phyloP scores from a whole-genome alignment of 2,888 invertebrate genomes.

The Automeris io region DNA sequence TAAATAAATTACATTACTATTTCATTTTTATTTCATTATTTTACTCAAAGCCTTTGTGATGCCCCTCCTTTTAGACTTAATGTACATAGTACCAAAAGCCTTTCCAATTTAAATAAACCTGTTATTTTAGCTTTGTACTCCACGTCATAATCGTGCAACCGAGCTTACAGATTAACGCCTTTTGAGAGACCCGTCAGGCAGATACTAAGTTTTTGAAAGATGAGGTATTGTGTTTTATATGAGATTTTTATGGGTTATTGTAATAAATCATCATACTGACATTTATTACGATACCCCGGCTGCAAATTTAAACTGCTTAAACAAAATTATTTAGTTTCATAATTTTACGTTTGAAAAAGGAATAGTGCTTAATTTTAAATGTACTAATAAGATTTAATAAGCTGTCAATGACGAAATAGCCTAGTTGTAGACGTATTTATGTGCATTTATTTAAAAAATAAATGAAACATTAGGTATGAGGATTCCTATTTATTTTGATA shows the following conservation, averaged over 20 bases:
- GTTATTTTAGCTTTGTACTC: constrained; percentile 7
- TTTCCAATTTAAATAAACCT: constrained; percentile 6
- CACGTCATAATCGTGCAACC: constrained; percentile 7
- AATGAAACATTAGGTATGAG: no score
- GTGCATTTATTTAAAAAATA: no score
- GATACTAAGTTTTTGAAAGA: neutral
- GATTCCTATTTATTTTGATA: no score
- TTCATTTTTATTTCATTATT: constrained; percentile 12
- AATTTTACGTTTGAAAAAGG: no score
- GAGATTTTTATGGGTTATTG: neutral
- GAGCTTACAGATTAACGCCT: constrained; percentile 7
- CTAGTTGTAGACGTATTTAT: no score
- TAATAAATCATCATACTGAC: neutral
- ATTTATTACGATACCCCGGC: neutral
- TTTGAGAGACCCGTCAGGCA: constrained; percentile 2
- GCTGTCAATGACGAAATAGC: no score
- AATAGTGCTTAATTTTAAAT: no score
- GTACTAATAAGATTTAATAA: no score
- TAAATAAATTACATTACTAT: no score
- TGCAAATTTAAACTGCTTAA: no score
- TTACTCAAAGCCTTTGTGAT: constrained; percentile 1
- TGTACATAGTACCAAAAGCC: constrained; percentile 5
- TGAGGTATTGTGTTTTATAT: neutral
- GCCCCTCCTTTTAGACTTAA: constrained; percentile 2
- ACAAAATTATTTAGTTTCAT: no score